phyloP scores from a whole-genome alignment of 2,797 vertebrate genomes.

The Rhinoraja longicauda region DNA sequence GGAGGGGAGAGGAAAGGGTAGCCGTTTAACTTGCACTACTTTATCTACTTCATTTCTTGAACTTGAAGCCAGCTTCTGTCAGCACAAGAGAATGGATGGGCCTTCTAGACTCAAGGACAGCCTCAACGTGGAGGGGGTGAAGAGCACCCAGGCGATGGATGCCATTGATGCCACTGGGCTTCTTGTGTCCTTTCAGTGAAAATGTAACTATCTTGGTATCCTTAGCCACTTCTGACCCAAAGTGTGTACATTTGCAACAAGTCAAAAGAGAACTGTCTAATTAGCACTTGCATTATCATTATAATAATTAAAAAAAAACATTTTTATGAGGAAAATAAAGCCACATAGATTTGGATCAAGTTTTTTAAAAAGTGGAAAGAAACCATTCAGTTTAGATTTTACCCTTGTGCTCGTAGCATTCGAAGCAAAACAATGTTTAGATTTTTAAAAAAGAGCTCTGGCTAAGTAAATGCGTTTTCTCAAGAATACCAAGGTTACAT shows the following conservation, averaged over 20 bases:
- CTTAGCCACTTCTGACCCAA: conserved; percentile 7
- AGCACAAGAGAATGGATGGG: conserved; percentile 33
- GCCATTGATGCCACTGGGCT: conserved; percentile 12
- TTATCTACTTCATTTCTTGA: conserved; percentile 49
- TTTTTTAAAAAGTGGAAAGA: conserved; percentile 32
- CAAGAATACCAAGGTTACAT: conserved; percentile 43
- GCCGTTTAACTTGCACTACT: conserved; percentile 50
- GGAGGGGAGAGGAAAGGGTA: conserved; percentile 45
- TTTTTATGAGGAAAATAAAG: conserved; percentile 10
- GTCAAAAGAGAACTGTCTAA: conserved; percentile 32
- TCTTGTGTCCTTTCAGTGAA: conserved; percentile 28
- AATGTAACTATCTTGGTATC: background rate
- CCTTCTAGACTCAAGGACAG: conserved; percentile 23
- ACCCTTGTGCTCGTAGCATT: conserved; percentile 40
- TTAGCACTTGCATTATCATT: conserved; percentile 25
- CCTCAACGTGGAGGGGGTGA: conserved; percentile 40
- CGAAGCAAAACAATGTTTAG: conserved; percentile 51
- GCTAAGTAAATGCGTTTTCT: conserved; percentile 50
- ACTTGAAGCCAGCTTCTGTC: conserved; percentile 51
- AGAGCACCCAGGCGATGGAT: background rate
- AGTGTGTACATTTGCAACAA: conserved; percentile 24
- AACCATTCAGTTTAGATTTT: conserved; percentile 35
- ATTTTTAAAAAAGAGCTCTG: conserved; percentile 47
- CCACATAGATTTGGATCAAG: conserved; percentile 9
- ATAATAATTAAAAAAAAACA: conserved; percentile 5